These are phyloP conservation scores for Poeciliopsis gracilis DNA, from an alignment of 2,797 vertebrate species.

Conservation along the genomic window DNA sequence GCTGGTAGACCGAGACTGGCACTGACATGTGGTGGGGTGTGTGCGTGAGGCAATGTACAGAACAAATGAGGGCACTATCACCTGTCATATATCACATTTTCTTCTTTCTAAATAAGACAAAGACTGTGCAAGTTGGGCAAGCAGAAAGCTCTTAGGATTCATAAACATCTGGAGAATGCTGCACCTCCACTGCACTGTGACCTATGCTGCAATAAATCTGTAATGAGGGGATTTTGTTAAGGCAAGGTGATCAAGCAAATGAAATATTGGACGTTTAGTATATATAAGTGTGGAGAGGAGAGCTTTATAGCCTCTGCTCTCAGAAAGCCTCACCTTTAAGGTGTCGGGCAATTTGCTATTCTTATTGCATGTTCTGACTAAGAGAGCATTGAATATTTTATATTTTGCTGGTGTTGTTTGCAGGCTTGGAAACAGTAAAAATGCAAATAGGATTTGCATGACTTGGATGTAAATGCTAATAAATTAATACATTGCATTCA, in stretches of 20 bases:
- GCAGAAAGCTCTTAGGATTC: conserved; percentile 76
- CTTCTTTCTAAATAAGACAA: conserved; percentile 79
- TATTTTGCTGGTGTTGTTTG: conserved; percentile 39
- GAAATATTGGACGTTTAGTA: conserved; percentile 78
- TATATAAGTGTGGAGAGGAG: conserved; percentile 73
- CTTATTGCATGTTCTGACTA: conserved; percentile 66
- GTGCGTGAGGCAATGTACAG: conserved; percentile 75
- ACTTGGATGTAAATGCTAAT: conserved; percentile 3
- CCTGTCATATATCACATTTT: conserved; percentile 80
- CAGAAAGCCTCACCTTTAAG: conserved; percentile 66
- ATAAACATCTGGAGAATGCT: conserved; percentile 79
- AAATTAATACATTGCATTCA: not conserved
- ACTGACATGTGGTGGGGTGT: conserved; percentile 79
- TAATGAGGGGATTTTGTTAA: conserved; percentile 76
- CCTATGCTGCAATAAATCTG: conserved; percentile 76
- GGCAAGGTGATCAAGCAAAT: conserved; percentile 84
- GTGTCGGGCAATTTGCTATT: conserved; percentile 75
- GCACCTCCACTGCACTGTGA: conserved; percentile 76
- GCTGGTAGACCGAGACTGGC: conserved; percentile 75
- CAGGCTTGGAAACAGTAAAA: conserved; percentile 10
- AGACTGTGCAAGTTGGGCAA: conserved; percentile 65
- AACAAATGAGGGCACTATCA: conserved; percentile 77
- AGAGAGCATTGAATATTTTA: conserved; percentile 47
- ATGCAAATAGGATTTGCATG: conserved; percentile 15
- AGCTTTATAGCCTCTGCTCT: conserved; percentile 76